Evolutionary conservation across 2,888 invertebrate species (phyloP).

Genomic region (Saturnia pavonia): DNA sequence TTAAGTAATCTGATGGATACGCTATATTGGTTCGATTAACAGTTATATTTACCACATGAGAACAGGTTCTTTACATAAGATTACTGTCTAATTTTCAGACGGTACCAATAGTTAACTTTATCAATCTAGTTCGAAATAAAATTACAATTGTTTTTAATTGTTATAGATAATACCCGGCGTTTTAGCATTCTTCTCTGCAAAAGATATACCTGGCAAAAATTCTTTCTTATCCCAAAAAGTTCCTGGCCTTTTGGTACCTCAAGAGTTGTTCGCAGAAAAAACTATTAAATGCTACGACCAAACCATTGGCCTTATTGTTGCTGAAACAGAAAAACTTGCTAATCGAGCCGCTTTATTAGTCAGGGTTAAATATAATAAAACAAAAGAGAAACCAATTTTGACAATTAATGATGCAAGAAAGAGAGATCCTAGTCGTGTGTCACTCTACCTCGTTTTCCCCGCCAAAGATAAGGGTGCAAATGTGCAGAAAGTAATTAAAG

Average conservation of each 20-base stretch:
- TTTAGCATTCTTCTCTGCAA: conserved; percentile 83
- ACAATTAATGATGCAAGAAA: conserved; percentile 53
- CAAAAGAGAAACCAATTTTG: conserved; percentile 55
- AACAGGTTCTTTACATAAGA: neutral
- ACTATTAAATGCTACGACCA: conserved; percentile 84
- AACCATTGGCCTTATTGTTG: conserved; percentile 86
- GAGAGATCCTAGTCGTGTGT: conserved; percentile 51
- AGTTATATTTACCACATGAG: neutral
- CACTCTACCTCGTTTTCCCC: conserved; percentile 44
- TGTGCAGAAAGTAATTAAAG: conserved; percentile 78
- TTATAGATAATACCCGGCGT: conserved; percentile 84
- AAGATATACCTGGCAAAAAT: conserved; percentile 87
- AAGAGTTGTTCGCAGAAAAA: conserved; percentile 77
- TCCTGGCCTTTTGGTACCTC: conserved; percentile 40
- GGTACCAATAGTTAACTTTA: neutral
- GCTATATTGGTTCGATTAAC: too few relatives aligned
- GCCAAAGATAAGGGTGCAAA: conserved; percentile 60
- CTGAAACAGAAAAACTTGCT: conserved; percentile 80
- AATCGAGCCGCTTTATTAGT: conserved; percentile 82
- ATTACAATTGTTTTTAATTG: neutral
- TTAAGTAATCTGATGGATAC: neutral
- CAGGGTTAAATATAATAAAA: conserved; percentile 76
- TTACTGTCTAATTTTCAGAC: neutral
- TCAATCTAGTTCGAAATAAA: neutral
- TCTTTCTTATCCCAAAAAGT: conserved; percentile 62